Evolutionary conservation across 2,113 vertebrate genomes (phyloP).

Genomic region (Corvus moneduloides): DNA sequence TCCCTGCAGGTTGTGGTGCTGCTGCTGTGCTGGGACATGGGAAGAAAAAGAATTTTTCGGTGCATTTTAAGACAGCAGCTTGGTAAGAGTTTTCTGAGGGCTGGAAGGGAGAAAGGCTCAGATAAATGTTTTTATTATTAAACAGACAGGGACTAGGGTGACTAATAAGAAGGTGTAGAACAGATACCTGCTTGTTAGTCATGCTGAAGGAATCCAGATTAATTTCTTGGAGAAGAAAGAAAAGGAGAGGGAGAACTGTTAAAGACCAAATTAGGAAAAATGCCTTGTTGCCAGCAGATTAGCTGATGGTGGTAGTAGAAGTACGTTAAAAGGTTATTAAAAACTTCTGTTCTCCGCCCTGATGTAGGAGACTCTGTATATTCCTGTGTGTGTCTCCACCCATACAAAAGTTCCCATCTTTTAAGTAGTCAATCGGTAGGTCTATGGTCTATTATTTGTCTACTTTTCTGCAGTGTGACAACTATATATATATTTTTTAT

Average conservation of each 20-base stretch:
- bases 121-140: neutral
- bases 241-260: neutral
- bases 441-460: neutral
- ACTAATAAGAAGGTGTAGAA: neutral
- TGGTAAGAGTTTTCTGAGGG: neutral
- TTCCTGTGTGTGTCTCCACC: neutral
- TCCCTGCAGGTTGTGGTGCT: neutral
- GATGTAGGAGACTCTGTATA: neutral
- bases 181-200: neutral
- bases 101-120: neutral
- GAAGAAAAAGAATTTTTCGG: neutral
- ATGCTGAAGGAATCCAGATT: neutral
- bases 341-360: neutral
- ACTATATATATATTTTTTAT: neutral
- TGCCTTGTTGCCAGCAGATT: rapidly evolving
- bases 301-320: neutral
- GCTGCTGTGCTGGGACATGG: neutral
- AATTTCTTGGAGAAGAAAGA: neutral
- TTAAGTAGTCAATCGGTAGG: rapidly evolving
- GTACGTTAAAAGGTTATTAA: neutral
- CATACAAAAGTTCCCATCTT: neutral
- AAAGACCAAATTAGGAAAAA: neutral
- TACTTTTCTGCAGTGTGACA: neutral
- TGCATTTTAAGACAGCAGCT: neutral
- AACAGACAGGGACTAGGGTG: neutral